Base-by-base conservation (phyloP, 2,888 invertebrate genomes). In the Schizotus pectinicornis region DNA sequence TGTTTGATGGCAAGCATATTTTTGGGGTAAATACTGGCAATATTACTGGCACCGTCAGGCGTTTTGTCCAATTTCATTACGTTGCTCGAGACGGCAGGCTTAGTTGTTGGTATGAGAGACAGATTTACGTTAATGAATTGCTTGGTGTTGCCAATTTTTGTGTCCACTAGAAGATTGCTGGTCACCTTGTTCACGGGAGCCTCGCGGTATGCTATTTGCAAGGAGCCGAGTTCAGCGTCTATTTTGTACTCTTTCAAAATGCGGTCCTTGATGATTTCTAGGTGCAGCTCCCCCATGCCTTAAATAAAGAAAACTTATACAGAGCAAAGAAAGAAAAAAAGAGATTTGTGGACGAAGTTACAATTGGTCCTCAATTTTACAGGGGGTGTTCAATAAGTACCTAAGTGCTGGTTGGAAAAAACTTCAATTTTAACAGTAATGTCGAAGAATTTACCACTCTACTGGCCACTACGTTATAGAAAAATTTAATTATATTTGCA, bases 211-310 rank as follows among this genome's bases (percentile, higher is more conserved):
- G 95, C 92, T 39, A 98, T 95, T 83, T 94, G 95, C 13, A 98
- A 79, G 0, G 92, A 88, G 0, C 98, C 98, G 7, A 59, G 43
- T 61, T 95, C 92, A 0, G 88, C 95, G 8, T 97, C 92, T 51
- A 99, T 87, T 74, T 92, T 92, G 78, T 94, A 98, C 71, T 98
- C 96, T 51, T 88, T 87, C 39, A 86, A 78, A 46, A 99, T 88
- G 12, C 98, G 85, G 66, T 97, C 94, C 74, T 90, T 91, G 35
- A 98, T 90, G 58, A 98, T 90, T 65, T 99, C 98, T 59, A 99
- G 82, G 76, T 99, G 99, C 1, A 99, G 84, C 79, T 99, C 98
- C 0, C 99, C 99, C 98, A 98, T 98, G 8, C 98, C 95, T 86
- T 73, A 55, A 65, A 77, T 61, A 54, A 50, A 59, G 9, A 43